These are phyloP conservation scores for Nasonia vitripennis DNA, from an alignment of 1,140 invertebrate species.

Conservation along the genomic window DNA sequence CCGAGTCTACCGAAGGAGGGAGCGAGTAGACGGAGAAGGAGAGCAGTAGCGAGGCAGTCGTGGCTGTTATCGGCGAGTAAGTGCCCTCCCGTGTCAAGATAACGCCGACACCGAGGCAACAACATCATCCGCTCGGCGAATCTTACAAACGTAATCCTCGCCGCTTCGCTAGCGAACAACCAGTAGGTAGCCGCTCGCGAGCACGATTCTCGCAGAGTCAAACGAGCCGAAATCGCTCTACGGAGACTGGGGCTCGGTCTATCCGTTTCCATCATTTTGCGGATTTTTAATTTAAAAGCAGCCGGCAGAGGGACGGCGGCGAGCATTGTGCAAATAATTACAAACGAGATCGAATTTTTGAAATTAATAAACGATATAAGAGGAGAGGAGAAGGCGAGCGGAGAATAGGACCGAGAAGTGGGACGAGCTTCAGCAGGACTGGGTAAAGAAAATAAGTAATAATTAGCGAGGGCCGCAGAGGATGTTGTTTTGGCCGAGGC, in stretches of 20 bases:
- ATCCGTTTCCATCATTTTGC: neutral
- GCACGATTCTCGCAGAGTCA: neutral
- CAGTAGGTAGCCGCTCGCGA: constrained; percentile 58
- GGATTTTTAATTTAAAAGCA: neutral
- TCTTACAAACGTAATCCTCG: constrained; percentile 69
- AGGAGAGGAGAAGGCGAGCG: neutral
- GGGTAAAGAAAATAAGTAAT: constrained; percentile 26
- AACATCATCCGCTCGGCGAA: constrained; percentile 71
- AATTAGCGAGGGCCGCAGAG: neutral
- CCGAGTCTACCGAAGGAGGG: neutral
- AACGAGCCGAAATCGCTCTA: neutral
- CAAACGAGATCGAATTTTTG: constrained; percentile 12
- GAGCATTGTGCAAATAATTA: neutral
- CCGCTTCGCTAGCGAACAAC: constrained; percentile 66
- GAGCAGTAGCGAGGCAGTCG: constrained; percentile 9
- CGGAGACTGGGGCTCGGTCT: no score
- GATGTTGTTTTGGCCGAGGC: constrained; percentile 19
- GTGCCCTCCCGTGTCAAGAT: constrained; percentile 73
- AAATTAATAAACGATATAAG: constrained; percentile 10
- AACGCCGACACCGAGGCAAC: constrained; percentile 71
- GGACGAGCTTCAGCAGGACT: neutral
- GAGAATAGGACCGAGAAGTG: no score
- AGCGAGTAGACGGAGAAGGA: constrained; percentile 45
- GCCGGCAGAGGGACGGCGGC: no score
- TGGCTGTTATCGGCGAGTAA: constrained; percentile 70